Percentiles rank a stretch among this genome's conserved stretches.
phyloP scores from a whole-genome alignment of 2,888 invertebrate genomes.

The Ophioninae sp. region DNA sequence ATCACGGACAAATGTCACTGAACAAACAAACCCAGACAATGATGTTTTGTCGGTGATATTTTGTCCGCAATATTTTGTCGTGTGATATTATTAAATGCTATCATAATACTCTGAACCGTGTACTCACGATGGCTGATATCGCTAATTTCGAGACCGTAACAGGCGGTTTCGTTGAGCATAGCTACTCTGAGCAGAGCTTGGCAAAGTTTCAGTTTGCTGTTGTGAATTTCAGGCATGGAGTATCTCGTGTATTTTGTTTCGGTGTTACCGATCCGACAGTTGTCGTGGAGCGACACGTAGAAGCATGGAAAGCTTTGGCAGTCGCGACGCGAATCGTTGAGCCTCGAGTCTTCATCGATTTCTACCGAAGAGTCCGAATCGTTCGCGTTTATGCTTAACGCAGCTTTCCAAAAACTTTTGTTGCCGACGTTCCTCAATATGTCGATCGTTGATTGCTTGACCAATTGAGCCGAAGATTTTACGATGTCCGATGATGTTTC shows the following conservation, averaged over 20 bases:
- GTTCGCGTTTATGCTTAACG: conserved; percentile 72
- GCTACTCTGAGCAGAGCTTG: conserved; percentile 78
- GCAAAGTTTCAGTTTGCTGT: conserved; percentile 77
- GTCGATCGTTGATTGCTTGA: conserved; percentile 79
- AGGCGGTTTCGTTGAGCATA: conserved; percentile 78
- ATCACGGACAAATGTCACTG: too few relatives aligned
- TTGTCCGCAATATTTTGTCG: too few relatives aligned
- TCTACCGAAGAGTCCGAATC: conserved; percentile 66
- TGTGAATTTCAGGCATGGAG: conserved; percentile 75
- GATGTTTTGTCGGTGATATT: too few relatives aligned
- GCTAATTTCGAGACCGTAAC: conserved; percentile 75
- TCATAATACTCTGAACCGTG: not conserved
- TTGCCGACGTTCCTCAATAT: conserved; percentile 79
- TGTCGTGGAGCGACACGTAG: conserved; percentile 77
- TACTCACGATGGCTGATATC: conserved; percentile 77
- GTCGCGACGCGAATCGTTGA: conserved; percentile 60
- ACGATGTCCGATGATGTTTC: conserved; percentile 82
- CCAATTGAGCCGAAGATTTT: conserved; percentile 77
- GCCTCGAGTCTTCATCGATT: conserved; percentile 58
- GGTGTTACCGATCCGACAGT: conserved; percentile 74
- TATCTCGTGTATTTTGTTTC: conserved; percentile 78
- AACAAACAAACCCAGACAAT: too few relatives aligned
- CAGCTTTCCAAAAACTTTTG: conserved; percentile 79
- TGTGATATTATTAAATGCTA: not conserved
- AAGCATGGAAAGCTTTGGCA: conserved; percentile 79